These are phyloP conservation scores for Pristionchus entomophagus DNA, from an alignment of 2,888 invertebrate genomes.

Conservation along the genomic window DNA sequence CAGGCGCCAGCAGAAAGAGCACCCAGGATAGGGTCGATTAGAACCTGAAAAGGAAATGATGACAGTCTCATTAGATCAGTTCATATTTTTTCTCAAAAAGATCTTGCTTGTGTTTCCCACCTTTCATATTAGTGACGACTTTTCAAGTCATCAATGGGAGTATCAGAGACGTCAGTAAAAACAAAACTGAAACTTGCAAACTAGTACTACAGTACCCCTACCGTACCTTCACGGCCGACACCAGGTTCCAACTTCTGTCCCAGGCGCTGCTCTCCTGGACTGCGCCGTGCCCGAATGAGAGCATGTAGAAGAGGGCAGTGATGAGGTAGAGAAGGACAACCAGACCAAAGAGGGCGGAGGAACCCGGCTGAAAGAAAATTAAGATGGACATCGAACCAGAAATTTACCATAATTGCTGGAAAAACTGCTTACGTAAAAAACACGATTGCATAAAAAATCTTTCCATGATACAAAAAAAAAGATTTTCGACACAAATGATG, in stretches of 20 bases:
- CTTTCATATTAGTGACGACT: not conserved
- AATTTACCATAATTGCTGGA: not conserved
- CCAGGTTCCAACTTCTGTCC: conserved; percentile 59
- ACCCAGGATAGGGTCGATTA: conserved; percentile 52
- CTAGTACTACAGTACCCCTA: too few species aligned
- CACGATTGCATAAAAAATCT: not conserved
- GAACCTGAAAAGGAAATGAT: conserved; percentile 43
- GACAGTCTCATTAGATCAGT: not conserved
- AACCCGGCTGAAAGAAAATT: not conserved
- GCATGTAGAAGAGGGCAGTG: conserved; percentile 59
- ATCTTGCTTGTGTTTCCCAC: not conserved
- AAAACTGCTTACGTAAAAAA: not conserved
- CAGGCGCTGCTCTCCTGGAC: conserved; percentile 57
- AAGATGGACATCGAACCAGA: not conserved
- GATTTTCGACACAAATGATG: too few species aligned
- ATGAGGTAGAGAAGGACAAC: conserved; percentile 64
- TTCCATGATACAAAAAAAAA: not conserved
- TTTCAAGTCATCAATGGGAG: not conserved
- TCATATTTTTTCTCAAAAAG: not conserved
- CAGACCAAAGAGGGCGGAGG: conserved; percentile 56
- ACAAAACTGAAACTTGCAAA: too few species aligned
- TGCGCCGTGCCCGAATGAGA: conserved; percentile 60
- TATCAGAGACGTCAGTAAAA: too few species aligned
- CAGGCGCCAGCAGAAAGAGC: conserved; percentile 40
- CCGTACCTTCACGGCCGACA: conserved; percentile 58